Evolutionary conservation across 2,113 vertebrate genomes (phyloP).

Genomic region (Aleadryas rufinucha): DNA sequence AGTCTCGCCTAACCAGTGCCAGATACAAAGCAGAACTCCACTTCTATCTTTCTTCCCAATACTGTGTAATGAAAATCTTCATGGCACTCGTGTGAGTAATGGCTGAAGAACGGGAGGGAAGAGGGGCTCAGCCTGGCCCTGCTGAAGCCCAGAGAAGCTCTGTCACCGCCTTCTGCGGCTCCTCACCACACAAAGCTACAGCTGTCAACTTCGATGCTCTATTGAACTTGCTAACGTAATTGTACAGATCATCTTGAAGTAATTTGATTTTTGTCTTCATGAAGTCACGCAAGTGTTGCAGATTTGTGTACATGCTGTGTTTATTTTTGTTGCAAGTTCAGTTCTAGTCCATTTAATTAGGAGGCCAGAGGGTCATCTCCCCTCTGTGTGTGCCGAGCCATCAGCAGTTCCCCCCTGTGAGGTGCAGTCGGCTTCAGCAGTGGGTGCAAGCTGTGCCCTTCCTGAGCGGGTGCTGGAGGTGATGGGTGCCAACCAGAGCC

Average conservation of each 20-base stretch:
- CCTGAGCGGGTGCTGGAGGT: fast-evolving
- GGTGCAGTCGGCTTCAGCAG: neutral
- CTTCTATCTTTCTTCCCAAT: neutral
- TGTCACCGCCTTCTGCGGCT: neutral
- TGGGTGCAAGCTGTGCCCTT: fast-evolving
- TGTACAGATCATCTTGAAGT: slow-evolving; percentile 57
- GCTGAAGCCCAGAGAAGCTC: neutral
- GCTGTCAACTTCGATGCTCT: slow-evolving; percentile 50
- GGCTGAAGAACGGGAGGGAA: neutral
- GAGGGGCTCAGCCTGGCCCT: neutral
- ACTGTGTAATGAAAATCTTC: neutral
- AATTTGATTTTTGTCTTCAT: slow-evolving; percentile 52
- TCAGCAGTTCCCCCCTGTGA: neutral
- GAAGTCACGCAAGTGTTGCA: slow-evolving; percentile 54
- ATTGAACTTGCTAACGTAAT: slow-evolving; percentile 52
- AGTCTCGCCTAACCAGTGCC: neutral
- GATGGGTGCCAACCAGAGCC: neutral
- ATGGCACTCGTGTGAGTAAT: neutral
- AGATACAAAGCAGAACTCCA: neutral
- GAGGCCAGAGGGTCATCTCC: slow-evolving; percentile 12
- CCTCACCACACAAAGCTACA: neutral
- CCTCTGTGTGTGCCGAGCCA: neutral
- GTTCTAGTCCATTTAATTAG: slow-evolving; percentile 52
- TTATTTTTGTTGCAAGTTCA: slow-evolving; percentile 64
- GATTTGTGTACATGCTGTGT: slow-evolving; percentile 49